Percentiles rank a stretch among this genome's conserved stretches.
Conservation (phyloP, 2,113 vertebrate species). For the Cinclus cinclus region DNA sequence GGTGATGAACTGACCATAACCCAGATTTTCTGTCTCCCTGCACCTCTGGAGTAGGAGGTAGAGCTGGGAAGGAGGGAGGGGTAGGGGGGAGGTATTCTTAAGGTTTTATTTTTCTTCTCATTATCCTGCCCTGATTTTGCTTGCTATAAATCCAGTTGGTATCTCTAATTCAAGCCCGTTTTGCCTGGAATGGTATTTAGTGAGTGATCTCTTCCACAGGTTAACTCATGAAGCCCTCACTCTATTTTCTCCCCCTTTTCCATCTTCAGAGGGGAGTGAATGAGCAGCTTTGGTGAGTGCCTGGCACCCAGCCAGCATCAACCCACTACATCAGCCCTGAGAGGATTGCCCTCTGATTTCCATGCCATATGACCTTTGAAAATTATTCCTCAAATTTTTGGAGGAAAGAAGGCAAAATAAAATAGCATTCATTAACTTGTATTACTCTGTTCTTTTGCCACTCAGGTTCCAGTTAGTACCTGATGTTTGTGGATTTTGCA, state of each 20-base stretch:
- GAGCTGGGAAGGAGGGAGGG: neutral
- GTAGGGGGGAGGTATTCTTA: neutral
- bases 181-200: neutral
- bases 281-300: neutral
- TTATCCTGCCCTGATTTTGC: neutral
- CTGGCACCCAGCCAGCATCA: neutral
- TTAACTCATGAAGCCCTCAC: neutral
- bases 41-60: fast-evolving
- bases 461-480: neutral
- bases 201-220: neutral
- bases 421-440: neutral
- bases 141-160: neutral
- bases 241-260: neutral
- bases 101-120: neutral
- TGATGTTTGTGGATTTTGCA: neutral
- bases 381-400: neutral
- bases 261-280: neutral
- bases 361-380: neutral
- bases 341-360: neutral
- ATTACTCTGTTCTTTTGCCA: neutral
- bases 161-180: neutral
- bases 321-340: neutral
- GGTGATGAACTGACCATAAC: too few species aligned
- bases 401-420: neutral
- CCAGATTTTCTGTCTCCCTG: neutral